A percentile compares a stretch with the other conserved stretches of the same genome.
Conservation (phyloP, 2,797 vertebrate species). For the Brachyalestes nurse region DNA sequence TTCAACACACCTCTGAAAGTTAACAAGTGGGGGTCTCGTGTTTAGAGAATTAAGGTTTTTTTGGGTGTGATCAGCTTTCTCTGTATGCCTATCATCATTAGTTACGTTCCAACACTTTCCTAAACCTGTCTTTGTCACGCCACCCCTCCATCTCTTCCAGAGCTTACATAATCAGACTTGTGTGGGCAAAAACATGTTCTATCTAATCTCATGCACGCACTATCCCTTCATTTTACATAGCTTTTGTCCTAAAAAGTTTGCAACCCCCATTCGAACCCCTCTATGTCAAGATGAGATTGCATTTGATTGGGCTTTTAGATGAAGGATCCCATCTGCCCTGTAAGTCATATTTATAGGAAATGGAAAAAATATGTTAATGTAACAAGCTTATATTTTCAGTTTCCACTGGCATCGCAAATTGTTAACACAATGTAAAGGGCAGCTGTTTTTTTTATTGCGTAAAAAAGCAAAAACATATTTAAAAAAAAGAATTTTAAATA, state of each 20-base stretch:
- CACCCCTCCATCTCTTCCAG: slow-evolving; percentile 14
- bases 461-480: too few species aligned
- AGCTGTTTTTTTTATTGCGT: too few species aligned
- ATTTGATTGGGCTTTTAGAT: neutral
- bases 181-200: slow-evolving; percentile 40
- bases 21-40: neutral
- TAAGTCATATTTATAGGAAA: neutral
- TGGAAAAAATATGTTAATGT: neutral
- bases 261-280: neutral
- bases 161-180: slow-evolving; percentile 42
- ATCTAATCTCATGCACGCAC: slow-evolving; percentile 10
- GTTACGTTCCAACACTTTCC: slow-evolving; percentile 1
- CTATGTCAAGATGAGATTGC: neutral
- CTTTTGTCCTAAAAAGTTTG: neutral
- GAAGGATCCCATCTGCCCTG: neutral
- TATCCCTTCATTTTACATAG: neutral
- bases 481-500: too few species aligned
- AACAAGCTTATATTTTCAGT: too few species aligned
- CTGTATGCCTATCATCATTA: neutral
- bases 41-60: neutral
- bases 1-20: neutral
- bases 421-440: too few species aligned
- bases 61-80: slow-evolving; percentile 2
- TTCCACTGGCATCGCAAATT: too few species aligned
- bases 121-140: slow-evolving; percentile 38